These are phyloP conservation scores for Crocuta crocuta DNA, from an alignment of 2,113 vertebrate genomes.

Conservation along the genomic window DNA sequence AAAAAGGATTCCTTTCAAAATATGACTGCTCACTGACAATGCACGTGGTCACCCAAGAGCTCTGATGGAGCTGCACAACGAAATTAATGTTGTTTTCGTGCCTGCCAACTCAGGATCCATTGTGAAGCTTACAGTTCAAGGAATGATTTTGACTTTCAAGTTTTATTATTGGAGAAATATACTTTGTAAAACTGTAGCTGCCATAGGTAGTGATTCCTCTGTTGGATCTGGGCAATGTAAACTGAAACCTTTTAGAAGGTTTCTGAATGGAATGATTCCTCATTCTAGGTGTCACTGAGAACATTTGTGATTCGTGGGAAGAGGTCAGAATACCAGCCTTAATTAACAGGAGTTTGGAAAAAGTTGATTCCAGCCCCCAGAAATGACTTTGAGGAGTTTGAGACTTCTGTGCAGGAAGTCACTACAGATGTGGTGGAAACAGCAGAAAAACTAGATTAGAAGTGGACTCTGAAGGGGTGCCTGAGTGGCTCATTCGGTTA, in stretches of 20 bases:
- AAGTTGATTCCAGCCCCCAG: background rate
- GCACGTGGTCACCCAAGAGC: background rate
- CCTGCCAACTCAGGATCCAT: background rate
- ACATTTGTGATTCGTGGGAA: background rate
- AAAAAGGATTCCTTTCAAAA: background rate
- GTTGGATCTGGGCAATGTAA: background rate
- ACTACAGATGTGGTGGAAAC: background rate
- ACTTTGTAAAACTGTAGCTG: background rate
- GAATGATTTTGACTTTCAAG: background rate
- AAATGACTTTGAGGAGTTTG: background rate
- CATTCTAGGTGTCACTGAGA: background rate
- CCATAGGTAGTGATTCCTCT: background rate
- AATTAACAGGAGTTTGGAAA: background rate
- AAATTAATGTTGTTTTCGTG: background rate
- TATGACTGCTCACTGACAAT: background rate
- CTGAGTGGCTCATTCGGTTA: no score
- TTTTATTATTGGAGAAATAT: background rate
- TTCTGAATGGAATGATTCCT: background rate
- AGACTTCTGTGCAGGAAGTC: background rate
- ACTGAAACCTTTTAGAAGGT: background rate
- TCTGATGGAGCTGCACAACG: background rate
- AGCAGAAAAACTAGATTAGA: background rate
- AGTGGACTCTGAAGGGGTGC: no score
- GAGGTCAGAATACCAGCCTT: background rate
- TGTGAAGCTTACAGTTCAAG: background rate